These are phyloP conservation scores for Tylochromis polylepis DNA, from an alignment of 2,113 vertebrate genomes.

Conservation along the genomic window DNA sequence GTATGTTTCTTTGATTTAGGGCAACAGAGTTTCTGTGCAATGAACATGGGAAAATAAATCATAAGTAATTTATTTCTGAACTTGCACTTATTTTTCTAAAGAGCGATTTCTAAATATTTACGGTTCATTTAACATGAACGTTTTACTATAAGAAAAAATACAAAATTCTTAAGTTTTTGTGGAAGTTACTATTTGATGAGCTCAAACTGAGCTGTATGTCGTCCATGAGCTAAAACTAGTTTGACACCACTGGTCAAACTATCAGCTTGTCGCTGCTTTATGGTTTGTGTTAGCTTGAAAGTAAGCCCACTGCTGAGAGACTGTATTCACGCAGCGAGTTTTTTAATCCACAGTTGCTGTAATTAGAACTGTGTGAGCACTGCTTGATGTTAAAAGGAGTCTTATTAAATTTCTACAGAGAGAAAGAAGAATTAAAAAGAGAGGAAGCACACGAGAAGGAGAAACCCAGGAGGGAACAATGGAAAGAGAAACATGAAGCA, in stretches of 20 bases:
- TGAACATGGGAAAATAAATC: neutral
- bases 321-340: neutral
- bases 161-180: accelerated
- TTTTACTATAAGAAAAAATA: neutral
- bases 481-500: neutral
- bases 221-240: neutral
- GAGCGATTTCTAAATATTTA: neutral
- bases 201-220: neutral
- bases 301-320: neutral
- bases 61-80: neutral
- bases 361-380: neutral
- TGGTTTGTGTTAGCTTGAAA: accelerated
- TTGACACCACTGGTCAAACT: accelerated
- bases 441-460: neutral
- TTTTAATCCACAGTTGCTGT: neutral
- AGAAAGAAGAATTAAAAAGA: no score
- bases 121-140: accelerated
- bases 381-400: neutral
- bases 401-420: neutral
- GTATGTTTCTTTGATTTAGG: neutral
- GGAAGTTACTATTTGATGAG: neutral
- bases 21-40: neutral
- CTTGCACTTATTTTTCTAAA: neutral
- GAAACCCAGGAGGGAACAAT: neutral
- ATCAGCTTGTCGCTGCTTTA: neutral